Conservation (phyloP, 2,113 vertebrate genomes). For the Pionites leucogaster region DNA sequence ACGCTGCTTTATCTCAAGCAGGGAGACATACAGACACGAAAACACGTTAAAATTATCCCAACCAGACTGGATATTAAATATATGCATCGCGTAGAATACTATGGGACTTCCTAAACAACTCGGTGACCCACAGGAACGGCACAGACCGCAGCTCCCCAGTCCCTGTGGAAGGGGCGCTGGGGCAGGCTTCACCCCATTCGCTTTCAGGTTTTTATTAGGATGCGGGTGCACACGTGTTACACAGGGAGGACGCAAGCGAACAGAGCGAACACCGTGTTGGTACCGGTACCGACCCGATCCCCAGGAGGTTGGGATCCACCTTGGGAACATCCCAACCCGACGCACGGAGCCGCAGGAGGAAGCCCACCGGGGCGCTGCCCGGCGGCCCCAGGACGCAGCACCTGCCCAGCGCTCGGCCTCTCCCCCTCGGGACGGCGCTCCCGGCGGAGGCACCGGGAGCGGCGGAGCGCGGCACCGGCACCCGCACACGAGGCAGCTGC, state of each 20-base stretch:
- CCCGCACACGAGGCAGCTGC: background rate
- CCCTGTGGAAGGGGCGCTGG: accelerated
- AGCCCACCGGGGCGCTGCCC: accelerated
- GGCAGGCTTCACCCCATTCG: accelerated
- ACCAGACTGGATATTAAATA: background rate
- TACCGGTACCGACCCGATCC: accelerated
- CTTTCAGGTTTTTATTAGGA: background rate
- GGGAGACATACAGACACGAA: background rate
- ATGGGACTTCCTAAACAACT: background rate
- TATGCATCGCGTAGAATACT: accelerated
- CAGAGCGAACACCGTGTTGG: accelerated
- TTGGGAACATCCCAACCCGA: accelerated
- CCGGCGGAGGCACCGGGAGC: background rate
- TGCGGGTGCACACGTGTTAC: accelerated
- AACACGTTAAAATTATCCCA: background rate
- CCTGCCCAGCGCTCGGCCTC: too few relatives aligned
- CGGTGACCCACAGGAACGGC: accelerated
- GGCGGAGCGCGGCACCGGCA: too few relatives aligned
- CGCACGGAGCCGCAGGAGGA: accelerated
- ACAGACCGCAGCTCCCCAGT: accelerated
- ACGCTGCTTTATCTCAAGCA: background rate
- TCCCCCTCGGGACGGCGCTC: background rate
- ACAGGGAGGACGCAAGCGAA: accelerated
- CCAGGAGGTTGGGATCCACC: too few relatives aligned
- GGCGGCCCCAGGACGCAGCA: background rate